Evolutionary conservation across 2,113 vertebrate genomes (phyloP), one percentile per base, ranked within the genome.

Genomic region (Nipponia nippon): DNA sequence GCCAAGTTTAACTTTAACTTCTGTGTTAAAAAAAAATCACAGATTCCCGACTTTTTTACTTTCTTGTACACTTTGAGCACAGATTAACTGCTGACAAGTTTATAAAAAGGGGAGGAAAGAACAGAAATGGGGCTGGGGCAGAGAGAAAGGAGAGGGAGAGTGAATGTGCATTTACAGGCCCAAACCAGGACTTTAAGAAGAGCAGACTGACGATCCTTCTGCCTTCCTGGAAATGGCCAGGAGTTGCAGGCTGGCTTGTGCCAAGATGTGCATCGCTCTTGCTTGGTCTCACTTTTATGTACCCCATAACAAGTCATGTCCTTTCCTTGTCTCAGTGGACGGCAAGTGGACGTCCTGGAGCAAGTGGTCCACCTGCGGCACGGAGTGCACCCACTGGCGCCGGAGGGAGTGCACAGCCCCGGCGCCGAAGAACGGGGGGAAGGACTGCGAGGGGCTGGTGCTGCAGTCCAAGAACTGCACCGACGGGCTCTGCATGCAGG

Each of bases 401-500:
- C 98, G 99, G 93, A 98, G 99, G 50, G 99, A 99, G 89, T 99
- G 99, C 97, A 98, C 98, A 0, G 98, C 98, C 17, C 99, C 99
- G 0, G 98, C 99, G 0, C 99, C 99, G 4, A 99, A 99, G 97
- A 99, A 99, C 0, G 99, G 99, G 34, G 99, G 99, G 7, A 99
- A 99, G 90, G 99, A 99, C 98, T 99, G 99, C 0, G 99, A 99
- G 3, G 99, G 99, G 13, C 97, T 99, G 25, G 98, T 99, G 38
- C 97, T 99, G 66, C 99, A 99, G 95, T 99, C 99, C 89, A 99
- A 99, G 97, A 99, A 99, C 98, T 99, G 99, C 90, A 99, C 99
- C 0, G 98, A 99, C 3, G 99, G 99, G 47, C 99, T 99, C 81
- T 99, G 99, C 95, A 99, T 99, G 99, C 99, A 99, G 97, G 99